These are phyloP conservation scores for Atopsyche davidsoni DNA, from an alignment of 1,140 invertebrate genomes.

Conservation along the genomic window DNA sequence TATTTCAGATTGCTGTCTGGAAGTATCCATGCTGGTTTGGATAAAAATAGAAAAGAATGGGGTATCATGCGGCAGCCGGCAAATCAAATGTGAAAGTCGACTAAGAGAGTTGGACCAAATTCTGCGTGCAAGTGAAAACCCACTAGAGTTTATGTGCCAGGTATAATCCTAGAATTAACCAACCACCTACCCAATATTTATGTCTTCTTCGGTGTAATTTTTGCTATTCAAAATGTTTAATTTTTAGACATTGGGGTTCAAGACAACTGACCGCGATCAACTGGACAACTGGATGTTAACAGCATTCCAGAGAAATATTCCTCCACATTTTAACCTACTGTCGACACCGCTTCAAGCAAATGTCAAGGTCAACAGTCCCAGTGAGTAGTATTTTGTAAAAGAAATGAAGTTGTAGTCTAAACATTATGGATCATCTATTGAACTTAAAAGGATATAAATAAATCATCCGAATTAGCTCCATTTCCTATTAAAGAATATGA, in stretches of 20 bases:
- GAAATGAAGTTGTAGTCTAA: no score
- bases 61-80: slow-evolving; percentile 64
- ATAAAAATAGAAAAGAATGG: slow-evolving; percentile 74
- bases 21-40: slow-evolving; percentile 75
- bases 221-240: slow-evolving; percentile 13
- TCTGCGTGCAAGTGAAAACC: slow-evolving; percentile 68
- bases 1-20: slow-evolving; percentile 60
- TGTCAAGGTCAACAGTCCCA: slow-evolving; percentile 41
- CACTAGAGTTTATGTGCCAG: slow-evolving; percentile 81
- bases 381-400: no score
- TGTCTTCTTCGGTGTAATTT: no score
- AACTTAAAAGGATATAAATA: no score
- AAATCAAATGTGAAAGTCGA: slow-evolving; percentile 80
- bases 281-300: slow-evolving; percentile 75
- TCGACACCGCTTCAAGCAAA: slow-evolving; percentile 50
- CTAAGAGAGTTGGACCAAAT: slow-evolving; percentile 76
- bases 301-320: slow-evolving; percentile 74
- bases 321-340: slow-evolving; percentile 71
- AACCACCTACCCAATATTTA: no score
- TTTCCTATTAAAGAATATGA: not conserved
- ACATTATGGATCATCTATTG: no score
- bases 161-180: slow-evolving; percentile 38
- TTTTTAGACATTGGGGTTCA: slow-evolving; percentile 70
- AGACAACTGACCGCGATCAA: slow-evolving; percentile 66
- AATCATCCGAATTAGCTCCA: no score